Evolutionary conservation across 2,797 vertebrate genomes (phyloP).

Genomic region (Micropoecilia bifurca): DNA sequence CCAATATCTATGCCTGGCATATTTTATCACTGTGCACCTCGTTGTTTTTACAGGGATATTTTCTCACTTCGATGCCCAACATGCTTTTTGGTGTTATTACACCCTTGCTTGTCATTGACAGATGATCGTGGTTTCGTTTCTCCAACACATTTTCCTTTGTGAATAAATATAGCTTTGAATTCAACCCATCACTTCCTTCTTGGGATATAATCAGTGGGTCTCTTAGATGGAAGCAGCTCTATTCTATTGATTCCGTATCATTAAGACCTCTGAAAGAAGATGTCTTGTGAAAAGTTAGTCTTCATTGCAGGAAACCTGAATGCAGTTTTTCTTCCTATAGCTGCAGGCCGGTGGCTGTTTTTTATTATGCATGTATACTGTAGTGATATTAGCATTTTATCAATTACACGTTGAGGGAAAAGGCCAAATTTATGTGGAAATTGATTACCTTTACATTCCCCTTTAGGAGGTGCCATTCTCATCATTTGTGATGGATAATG

Average conservation of each 20-base stretch:
- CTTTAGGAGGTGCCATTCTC: constrained; percentile 26
- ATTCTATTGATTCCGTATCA: constrained; percentile 56
- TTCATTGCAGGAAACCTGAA: constrained; percentile 22
- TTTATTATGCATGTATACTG: constrained; percentile 28
- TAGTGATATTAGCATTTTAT: constrained; percentile 64
- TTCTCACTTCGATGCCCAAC: constrained; percentile 19
- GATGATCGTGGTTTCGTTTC: constrained; percentile 41
- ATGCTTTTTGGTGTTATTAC: constrained; percentile 24
- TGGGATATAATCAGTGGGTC: constrained; percentile 32
- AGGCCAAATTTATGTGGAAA: constrained; percentile 70
- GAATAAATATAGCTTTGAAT: constrained; percentile 35
- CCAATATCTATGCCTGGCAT: constrained; percentile 5
- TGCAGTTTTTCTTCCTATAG: constrained; percentile 14
- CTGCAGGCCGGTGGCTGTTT: constrained; percentile 33
- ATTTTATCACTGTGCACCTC: constrained; percentile 22
- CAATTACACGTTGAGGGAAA: constrained; percentile 57
- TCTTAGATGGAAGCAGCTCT: constrained; percentile 51
- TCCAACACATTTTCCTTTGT: constrained; percentile 32
- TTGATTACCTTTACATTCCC: constrained; percentile 58
- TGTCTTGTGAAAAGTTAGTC: constrained; percentile 40
- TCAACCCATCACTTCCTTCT: constrained; percentile 43
- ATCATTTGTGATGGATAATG: constrained; percentile 45
- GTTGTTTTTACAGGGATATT: neutral
- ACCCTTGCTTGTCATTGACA: constrained; percentile 52
- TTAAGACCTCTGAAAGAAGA: constrained; percentile 21